These are phyloP conservation scores for Amazonetta brasiliensis DNA, from an alignment of 2,797 vertebrate species.

Conservation along the genomic window DNA sequence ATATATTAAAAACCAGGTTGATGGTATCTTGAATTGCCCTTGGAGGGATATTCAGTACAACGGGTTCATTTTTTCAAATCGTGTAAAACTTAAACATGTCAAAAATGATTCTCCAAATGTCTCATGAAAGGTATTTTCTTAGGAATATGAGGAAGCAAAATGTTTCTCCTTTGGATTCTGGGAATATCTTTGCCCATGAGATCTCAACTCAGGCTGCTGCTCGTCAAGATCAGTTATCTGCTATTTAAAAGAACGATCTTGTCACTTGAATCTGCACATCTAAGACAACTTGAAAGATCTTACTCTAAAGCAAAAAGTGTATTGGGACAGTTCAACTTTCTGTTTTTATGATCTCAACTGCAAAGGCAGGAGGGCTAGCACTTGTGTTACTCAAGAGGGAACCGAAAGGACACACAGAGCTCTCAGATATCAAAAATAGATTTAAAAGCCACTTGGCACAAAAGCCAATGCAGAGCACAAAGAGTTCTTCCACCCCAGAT, in stretches of 20 bases:
- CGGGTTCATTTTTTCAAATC: background rate
- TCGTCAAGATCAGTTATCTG: slow-evolving; percentile 22
- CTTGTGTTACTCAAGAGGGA: background rate
- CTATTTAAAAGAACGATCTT: slow-evolving; percentile 30
- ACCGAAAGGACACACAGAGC: slow-evolving; percentile 7
- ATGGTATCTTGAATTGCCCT: background rate
- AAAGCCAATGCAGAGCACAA: slow-evolving; percentile 8
- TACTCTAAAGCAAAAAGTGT: slow-evolving; percentile 17
- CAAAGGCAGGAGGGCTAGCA: slow-evolving; percentile 34
- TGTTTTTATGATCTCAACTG: background rate
- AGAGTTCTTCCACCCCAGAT: background rate
- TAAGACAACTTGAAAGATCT: slow-evolving; percentile 3
- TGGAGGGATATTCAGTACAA: slow-evolving; percentile 8
- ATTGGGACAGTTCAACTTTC: background rate
- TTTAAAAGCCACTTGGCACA: slow-evolving; percentile 21
- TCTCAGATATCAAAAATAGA: slow-evolving; percentile 35
- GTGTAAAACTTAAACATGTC: background rate
- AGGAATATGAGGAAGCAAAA: background rate
- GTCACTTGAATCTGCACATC: slow-evolving; percentile 52
- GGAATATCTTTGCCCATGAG: slow-evolving; percentile 45
- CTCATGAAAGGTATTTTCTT: slow-evolving; percentile 13
- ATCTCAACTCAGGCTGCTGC: background rate
- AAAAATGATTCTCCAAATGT: slow-evolving; percentile 22
- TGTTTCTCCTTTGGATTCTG: slow-evolving; percentile 7
- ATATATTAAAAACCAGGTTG: background rate